Percentiles rank a stretch among this genome's conserved stretches.
These are phyloP conservation scores for Onychorhynchus coronatus DNA, from an alignment of 2,113 vertebrate genomes.

Conservation along the genomic window DNA sequence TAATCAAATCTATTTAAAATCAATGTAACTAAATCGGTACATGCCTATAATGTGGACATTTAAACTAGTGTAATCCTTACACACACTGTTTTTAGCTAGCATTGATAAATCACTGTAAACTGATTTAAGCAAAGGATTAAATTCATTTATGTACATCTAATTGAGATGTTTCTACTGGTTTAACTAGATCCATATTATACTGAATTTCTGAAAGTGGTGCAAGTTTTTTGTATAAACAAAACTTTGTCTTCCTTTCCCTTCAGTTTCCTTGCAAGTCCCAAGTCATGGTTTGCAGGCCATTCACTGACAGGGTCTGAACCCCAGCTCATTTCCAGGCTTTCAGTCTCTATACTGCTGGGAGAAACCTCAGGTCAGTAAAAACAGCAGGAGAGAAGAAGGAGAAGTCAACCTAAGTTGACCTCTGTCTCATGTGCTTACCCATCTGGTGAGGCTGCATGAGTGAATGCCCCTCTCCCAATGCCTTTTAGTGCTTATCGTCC, in stretches of 20 bases:
- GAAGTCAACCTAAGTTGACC: not conserved
- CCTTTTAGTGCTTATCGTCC: not conserved
- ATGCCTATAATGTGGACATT: not conserved
- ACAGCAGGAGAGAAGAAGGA: not conserved
- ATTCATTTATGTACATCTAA: not conserved
- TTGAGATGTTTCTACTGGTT: conserved; percentile 15
- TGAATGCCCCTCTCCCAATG: rapidly evolving
- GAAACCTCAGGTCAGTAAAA: conserved; percentile 22
- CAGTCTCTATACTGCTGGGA: not conserved
- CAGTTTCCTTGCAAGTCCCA: not conserved
- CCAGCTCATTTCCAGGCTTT: not conserved
- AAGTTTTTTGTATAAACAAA: not conserved
- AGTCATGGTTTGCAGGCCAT: not conserved
- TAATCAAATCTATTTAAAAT: conserved; percentile 15
- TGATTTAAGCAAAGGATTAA: conserved; percentile 14
- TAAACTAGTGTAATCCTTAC: conserved; percentile 9
- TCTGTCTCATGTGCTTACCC: rapidly evolving
- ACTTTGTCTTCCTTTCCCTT: not conserved
- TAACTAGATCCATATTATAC: not conserved
- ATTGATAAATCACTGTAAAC: not conserved
- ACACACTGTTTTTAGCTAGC: not conserved
- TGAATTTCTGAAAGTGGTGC: not conserved
- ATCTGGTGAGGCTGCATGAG: not conserved
- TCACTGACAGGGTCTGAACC: not conserved
- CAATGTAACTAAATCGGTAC: not conserved